Percentiles rank a stretch among this genome's conserved stretches.
phyloP scores from a whole-genome alignment of 2,113 vertebrate species.

The Anoura caudifer region DNA sequence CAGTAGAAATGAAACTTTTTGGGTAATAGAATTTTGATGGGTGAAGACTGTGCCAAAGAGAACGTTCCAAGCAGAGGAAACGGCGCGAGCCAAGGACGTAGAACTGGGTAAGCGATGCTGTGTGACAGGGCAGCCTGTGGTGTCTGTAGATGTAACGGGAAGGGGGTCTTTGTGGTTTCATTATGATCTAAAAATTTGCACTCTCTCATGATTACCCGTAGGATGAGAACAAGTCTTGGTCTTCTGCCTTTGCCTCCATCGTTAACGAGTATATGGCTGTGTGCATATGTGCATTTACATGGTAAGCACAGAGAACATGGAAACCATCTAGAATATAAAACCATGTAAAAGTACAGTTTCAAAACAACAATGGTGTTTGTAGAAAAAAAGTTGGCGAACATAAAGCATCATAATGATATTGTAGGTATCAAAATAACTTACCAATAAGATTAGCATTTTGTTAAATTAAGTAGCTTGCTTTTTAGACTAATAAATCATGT shows the following conservation, averaged over 20 bases:
- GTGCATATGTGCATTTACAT: not conserved
- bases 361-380: not conserved
- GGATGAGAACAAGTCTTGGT: not conserved
- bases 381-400: not conserved
- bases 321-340: not conserved
- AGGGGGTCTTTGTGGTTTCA: not conserved
- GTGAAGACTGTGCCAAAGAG: not conserved
- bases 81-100: not conserved
- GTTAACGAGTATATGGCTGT: not conserved
- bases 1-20: not conserved
- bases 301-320: not conserved
- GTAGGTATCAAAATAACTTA: not conserved
- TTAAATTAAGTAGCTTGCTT: not conserved
- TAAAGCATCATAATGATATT: not conserved
- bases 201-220: not conserved
- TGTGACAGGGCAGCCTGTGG: not conserved
- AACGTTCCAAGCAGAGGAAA: not conserved
- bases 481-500: not conserved
- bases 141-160: not conserved
- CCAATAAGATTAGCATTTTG: not conserved
- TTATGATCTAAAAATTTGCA: not conserved
- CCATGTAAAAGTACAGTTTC: not conserved
- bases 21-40: not conserved
- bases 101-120: not conserved
- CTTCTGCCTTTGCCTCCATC: not conserved